Base-by-base conservation (phyloP, 2,888 invertebrate species). In the Gastrophysa polygoni region DNA sequence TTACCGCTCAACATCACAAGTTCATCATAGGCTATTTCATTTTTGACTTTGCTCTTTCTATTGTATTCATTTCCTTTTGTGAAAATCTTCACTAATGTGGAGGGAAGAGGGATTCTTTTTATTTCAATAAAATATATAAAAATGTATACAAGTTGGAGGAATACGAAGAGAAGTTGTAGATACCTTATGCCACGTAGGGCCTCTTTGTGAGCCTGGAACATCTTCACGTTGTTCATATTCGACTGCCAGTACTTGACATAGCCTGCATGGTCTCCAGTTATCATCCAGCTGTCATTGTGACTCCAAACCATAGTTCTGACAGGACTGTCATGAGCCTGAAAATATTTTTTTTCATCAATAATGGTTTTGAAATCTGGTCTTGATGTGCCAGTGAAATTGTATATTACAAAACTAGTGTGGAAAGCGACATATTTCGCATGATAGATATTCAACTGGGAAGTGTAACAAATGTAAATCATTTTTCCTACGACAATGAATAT, bases 191-290 rank as follows among this genome's bases (percentile, higher is more conserved):
- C 98, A 83, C 99, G 90, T 75, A 99, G 92, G 71, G 99, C 95
- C 87, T 99, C 99, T 89, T 99, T 98, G 84, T 99, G 99, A 60
- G 98, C 99, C 85, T 98, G 98, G 86, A 96, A 99, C 97, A 99
- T 98, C 88, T 99, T 98, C 61, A 99, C 99, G 85, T 99, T 99
- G 86, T 99, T 99, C 99, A 99, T 99, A 84, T 99, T 99, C 75
- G 97, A 96, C 86, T 99, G 99, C 99, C 99, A 99, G 85, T 99
- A 99, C 80, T 99, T 99, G 69, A 99, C 96, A 82, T 95, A 99
- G 64, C 99, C 99, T 55, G 93, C 92, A 81, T 98, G 98, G 84
- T 99, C 99, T 18, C 96, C 99, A 0, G 98, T 98, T 64, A 99
- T 94, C 96, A 99, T 97, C 99, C 99, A 99, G 74, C 93, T 93